Evolutionary conservation across 2,113 vertebrate species (phyloP).

Genomic region (Melanocharis versteri): DNA sequence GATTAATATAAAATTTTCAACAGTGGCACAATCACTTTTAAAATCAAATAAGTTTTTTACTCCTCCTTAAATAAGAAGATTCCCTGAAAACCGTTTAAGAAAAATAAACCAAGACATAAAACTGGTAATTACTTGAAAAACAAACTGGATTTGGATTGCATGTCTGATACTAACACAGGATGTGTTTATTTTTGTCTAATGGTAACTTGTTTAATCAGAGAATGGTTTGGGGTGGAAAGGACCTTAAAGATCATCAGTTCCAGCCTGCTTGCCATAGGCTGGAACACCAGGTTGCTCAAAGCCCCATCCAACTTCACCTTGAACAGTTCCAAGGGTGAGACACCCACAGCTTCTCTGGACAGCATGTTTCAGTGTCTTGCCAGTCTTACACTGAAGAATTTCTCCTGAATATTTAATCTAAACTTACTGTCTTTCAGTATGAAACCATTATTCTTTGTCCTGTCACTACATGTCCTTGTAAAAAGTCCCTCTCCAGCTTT

Average conservation of each 20-base stretch:
- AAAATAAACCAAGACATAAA: background rate
- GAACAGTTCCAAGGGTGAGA: background rate
- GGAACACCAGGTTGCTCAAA: background rate
- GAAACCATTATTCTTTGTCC: background rate
- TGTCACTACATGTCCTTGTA: background rate
- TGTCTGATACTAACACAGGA: background rate
- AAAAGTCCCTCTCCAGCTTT: background rate
- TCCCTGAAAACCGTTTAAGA: background rate
- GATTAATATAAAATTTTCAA: background rate
- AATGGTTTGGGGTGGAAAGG: background rate
- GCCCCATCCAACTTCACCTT: background rate
- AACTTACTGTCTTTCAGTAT: background rate
- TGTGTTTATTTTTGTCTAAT: background rate
- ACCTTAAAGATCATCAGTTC: background rate
- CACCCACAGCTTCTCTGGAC: background rate
- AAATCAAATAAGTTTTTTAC: background rate
- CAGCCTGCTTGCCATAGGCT: fast-evolving
- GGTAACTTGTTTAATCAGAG: background rate
- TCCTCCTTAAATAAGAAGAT: background rate
- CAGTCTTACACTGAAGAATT: background rate
- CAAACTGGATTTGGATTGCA: background rate
- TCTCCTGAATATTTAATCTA: background rate
- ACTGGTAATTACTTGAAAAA: background rate
- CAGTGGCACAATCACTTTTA: background rate
- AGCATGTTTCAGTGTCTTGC: background rate